Base-by-base conservation (phyloP, 1,140 invertebrate genomes). In the Apis florea region DNA sequence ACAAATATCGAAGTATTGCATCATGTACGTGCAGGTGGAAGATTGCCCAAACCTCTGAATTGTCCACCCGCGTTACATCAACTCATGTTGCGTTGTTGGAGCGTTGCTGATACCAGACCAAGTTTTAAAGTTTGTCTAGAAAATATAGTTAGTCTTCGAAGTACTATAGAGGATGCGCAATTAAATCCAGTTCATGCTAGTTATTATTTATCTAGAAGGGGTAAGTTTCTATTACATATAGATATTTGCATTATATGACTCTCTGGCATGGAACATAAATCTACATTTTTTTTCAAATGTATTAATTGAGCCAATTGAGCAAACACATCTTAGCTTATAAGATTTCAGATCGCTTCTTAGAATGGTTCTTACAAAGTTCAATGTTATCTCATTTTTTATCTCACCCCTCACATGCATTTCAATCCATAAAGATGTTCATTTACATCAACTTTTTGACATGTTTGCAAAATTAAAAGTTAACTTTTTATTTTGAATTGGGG, bases 1-100 rank as follows among this genome's bases (percentile, higher is more conserved):
- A 97, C 96, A 49, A 99, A 99, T 93, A 94, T 97, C 2, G 98
- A 99, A 92, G 98, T 99, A 24, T 93, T 99, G 31, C 96, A 98
- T 82, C 97, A 98, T 91, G 98, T 99, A 0, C 95, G 97, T 83
- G 95, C 95, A 17, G 98, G 98, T 6, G 98, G 98, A n/a, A 95
- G 96, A 49, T 94, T 98, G 1, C 95, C 95, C 15, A 95, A 96
- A 83, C 98, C 98, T 2, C 94, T 95, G 15, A 97, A 97, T 89
- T 98, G 97, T 92, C 97, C 98, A 5, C 95, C 96, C 66, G 95
- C 95, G 75, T 94, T 99, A 96, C 98, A 95, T 95, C 88, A 93
- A 31, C 79, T 93, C 15, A 93, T 94, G 93, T 71, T 92, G 26
- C 89, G 85, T 51, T 94, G 93, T 59, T 94, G 93, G 93, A 91